These are phyloP conservation scores for Microtus richardsoni DNA, from an alignment of 2,113 vertebrate genomes.

Conservation along the genomic window DNA sequence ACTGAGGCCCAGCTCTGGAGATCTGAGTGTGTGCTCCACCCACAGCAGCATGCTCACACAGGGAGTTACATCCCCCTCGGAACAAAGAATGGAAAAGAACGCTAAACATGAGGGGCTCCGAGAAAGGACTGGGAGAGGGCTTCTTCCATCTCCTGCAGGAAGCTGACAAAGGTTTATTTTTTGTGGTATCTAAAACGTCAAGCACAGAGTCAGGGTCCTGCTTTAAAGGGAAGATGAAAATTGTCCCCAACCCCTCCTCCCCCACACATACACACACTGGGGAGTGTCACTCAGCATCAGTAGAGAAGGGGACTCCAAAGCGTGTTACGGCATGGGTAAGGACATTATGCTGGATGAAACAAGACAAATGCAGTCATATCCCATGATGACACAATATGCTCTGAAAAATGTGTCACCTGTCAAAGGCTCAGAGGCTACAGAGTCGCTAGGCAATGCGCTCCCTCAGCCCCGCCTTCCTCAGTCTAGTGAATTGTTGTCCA, in stretches of 20 bases:
- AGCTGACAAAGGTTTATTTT: background rate
- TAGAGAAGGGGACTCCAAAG: background rate
- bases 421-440: no score
- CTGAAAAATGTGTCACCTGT: background rate
- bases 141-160: background rate
- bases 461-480: background rate
- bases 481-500: background rate
- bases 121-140: background rate
- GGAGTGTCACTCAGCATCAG: background rate
- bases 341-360: background rate
- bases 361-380: background rate
- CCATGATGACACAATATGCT: background rate
- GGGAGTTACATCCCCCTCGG: background rate
- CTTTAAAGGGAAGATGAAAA: background rate
- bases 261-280: no score
- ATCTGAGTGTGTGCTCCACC: background rate
- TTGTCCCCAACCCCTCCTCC: rapidly evolving
- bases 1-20: background rate
- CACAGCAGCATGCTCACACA: background rate
- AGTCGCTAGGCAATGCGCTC: background rate
- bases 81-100: background rate
- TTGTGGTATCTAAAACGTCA: background rate
- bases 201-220: background rate
- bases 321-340: background rate
- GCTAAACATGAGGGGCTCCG: background rate